Evolutionary conservation across 2,797 vertebrate species (phyloP).

Genomic region (Bryconaethiops microstoma): DNA sequence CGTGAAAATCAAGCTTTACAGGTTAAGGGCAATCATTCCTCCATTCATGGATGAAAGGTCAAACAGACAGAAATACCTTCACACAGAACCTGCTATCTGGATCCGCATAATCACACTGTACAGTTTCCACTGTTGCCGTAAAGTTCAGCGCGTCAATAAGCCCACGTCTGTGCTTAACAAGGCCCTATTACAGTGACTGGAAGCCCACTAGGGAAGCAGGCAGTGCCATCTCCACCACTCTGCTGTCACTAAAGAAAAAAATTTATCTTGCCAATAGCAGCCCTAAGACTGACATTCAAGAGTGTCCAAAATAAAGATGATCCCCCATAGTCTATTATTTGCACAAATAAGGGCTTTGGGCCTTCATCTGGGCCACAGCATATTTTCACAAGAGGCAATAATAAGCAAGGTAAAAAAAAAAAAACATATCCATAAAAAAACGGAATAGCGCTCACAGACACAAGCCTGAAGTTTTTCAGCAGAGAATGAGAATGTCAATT

Average conservation of each 20-base stretch:
- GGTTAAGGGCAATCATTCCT: slow-evolving; percentile 33
- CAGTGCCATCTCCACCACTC: background rate
- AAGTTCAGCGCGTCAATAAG: slow-evolving; percentile 22
- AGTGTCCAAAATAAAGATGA: background rate
- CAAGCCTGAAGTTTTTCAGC: slow-evolving; percentile 29
- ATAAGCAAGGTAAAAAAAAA: slow-evolving; percentile 4
- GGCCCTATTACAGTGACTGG: slow-evolving; percentile 12
- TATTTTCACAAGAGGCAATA: slow-evolving; percentile 13
- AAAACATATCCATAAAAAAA: slow-evolving; percentile 10
- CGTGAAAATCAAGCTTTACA: slow-evolving; percentile 35
- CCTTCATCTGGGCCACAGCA: background rate
- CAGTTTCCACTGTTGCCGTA: background rate
- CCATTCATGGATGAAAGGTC: slow-evolving; percentile 19
- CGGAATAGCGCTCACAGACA: slow-evolving; percentile 34
- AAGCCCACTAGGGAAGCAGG: background rate
- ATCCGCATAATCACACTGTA: slow-evolving; percentile 3
- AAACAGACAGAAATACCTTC: slow-evolving; percentile 33
- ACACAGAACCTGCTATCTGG: slow-evolving; percentile 13
- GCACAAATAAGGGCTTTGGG: background rate
- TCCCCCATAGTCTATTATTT: slow-evolving; percentile 6
- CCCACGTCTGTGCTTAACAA: slow-evolving; percentile 15
- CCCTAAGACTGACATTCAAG: slow-evolving; percentile 11
- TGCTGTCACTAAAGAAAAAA: background rate
- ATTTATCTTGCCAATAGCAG: background rate
- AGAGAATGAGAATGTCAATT: slow-evolving; percentile 41